Base-by-base conservation (phyloP, 1,140 invertebrate species). In the fruit fly (Drosophila melanogaster) region DNA sequence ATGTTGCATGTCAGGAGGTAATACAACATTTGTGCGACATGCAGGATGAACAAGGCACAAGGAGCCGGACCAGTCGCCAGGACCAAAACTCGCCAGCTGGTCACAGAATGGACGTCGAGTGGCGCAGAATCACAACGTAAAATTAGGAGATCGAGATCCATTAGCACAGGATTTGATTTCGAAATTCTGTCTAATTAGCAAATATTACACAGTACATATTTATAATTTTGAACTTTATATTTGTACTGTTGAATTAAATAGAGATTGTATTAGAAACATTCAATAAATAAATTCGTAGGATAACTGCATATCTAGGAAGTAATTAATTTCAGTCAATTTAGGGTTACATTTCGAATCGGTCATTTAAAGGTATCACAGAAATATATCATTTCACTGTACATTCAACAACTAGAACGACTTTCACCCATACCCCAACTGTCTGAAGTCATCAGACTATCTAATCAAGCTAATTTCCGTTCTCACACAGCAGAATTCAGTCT, bases 1-100 rank as follows among this genome's bases (percentile, higher is more conserved):
- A 89, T 89, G 84, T 89, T 89, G 84, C 84, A 80, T 89, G 84
- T 89, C 84, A 89, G 79, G 70, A 71, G 69, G 77, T 80, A 89
- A 84, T 90, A 89, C 85, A 89, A 87, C 84, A 89, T 89, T 89
- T 84, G 83, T 86, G 78, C 56, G 71, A 69, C 67, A 72, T 72
- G 72, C 62, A 65, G 62, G 46, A 64, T 64, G 59, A 56, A 57
- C 71, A 65, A 22, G 69, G 65, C 40, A 33, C 53, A 49, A 67
- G 41, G n/a, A 54, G 19, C 57, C 2, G 62, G 1, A 15, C 55
- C 37, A 37, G 44, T 10, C 17, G 53, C 14, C 19, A 26, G n/a
- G 15, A 37, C 17, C 33, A 37, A 40, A 24, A 43, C 37, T 43
- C 14, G 61, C 12, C 74, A 77, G 37, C 64, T 77, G 65, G 57